phyloP scores from a whole-genome alignment of 2,888 invertebrate species.

The Andrena chrysosceles region DNA sequence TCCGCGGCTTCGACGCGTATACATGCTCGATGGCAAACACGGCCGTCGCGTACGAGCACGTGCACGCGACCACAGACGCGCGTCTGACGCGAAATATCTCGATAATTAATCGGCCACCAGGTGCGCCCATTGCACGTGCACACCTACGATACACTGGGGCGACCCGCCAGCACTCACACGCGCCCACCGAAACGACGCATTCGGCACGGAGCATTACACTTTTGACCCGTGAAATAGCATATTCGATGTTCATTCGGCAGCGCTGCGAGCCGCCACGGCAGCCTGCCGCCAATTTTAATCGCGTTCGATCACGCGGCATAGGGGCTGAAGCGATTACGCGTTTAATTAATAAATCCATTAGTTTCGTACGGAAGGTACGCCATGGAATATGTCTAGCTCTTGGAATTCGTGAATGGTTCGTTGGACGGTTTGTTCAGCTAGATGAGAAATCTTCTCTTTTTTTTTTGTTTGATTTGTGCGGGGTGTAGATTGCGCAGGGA shows the following conservation, averaged over 20 bases:
- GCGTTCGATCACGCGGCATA: slow-evolving; percentile 21
- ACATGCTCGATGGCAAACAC: slow-evolving; percentile 29
- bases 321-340: slow-evolving; percentile 16
- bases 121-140: slow-evolving; percentile 29
- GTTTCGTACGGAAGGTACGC: slow-evolving; percentile 7
- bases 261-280: background rate
- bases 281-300: slow-evolving; percentile 29
- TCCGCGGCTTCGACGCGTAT: no score
- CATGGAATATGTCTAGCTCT: no score
- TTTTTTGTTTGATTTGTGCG: no score
- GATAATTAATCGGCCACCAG: slow-evolving; percentile 78
- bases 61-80: slow-evolving; percentile 64
- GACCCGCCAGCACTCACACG: background rate
- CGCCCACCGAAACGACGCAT: slow-evolving; percentile 27
- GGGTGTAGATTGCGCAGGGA: no score
- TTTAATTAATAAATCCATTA: slow-evolving; percentile 36
- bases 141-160: slow-evolving; percentile 8
- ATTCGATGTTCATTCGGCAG: slow-evolving; percentile 43
- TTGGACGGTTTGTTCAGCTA: no score
- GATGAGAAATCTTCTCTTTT: no score
- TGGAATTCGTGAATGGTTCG: no score
- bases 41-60: slow-evolving; percentile 59
- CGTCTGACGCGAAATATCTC: slow-evolving; percentile 78
- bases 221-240: slow-evolving; percentile 57
- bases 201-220: slow-evolving; percentile 48